Percentiles rank a stretch among this genome's conserved stretches.
phyloP scores from a whole-genome alignment of 2,797 vertebrate genomes.

The Schizothorax lantsangensis region DNA sequence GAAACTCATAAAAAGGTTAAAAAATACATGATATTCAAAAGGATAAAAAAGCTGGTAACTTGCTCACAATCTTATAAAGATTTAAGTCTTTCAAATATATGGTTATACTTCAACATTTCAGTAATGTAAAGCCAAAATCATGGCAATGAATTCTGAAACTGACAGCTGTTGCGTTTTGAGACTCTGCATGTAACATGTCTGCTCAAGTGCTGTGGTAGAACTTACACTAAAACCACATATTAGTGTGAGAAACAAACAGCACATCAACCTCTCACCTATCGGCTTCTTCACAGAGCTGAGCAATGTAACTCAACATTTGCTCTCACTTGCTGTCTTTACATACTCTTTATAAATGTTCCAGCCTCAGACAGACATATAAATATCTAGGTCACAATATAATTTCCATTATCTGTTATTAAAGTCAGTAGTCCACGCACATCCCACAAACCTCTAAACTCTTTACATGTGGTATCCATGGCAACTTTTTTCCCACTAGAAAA shows the following conservation, averaged over 20 bases:
- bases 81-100: neutral
- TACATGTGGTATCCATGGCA: slow-evolving; percentile 83
- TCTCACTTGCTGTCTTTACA: neutral
- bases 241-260: slow-evolving; percentile 37
- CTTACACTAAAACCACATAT: slow-evolving; percentile 39
- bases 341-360: neutral
- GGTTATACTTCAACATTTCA: neutral
- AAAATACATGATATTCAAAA: neutral
- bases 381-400: neutral
- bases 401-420: slow-evolving; percentile 68
- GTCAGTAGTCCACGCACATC: slow-evolving; percentile 80
- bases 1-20: neutral
- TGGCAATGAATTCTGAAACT: slow-evolving; percentile 13
- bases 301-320: neutral
- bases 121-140: neutral
- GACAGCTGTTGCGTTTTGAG: slow-evolving; percentile 16
- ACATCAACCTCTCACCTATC: neutral
- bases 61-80: neutral
- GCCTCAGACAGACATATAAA: neutral
- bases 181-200: neutral
- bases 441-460: slow-evolving; percentile 78
- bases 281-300: neutral
- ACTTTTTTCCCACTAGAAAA: slow-evolving; percentile 72
- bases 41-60: neutral
- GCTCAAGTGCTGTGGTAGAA: slow-evolving; percentile 2